A percentile compares a stretch with the other conserved stretches of the same genome.
Evolutionary conservation across 1,140 invertebrate genomes (phyloP).

Genomic region (Asobara japonica): DNA sequence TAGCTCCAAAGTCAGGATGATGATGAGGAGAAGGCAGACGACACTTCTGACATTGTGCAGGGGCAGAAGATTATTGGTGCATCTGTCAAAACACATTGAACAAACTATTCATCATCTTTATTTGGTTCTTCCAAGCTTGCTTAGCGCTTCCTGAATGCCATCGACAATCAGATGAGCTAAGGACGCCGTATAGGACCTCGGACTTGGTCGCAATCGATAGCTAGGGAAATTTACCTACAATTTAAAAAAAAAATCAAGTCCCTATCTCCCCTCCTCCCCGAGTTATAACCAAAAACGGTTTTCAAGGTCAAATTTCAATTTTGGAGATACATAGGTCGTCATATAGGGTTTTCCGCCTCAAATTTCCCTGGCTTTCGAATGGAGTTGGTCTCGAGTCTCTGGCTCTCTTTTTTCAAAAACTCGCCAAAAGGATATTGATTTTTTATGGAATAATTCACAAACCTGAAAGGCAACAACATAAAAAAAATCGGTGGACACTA

Average conservation of each 20-base stretch:
- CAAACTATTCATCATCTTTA: neutral
- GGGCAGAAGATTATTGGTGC: conserved; percentile 38
- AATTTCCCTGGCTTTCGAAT: too few relatives aligned
- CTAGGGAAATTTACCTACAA: too few relatives aligned
- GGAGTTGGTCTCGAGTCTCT: too few relatives aligned
- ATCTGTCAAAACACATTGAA: conserved; percentile 33
- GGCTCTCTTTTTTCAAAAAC: too few relatives aligned
- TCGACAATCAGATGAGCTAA: neutral
- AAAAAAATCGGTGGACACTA: neutral
- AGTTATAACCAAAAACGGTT: too few relatives aligned
- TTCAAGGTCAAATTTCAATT: too few relatives aligned
- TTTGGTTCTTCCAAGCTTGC: neutral
- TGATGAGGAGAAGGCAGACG: conserved; percentile 40
- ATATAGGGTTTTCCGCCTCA: too few relatives aligned
- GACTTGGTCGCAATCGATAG: too few relatives aligned
- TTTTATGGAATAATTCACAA: neutral
- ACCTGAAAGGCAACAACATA: neutral
- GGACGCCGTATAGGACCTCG: too few relatives aligned
- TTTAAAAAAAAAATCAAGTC: too few relatives aligned
- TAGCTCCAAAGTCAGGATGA: conserved; percentile 41
- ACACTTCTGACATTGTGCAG: conserved; percentile 43
- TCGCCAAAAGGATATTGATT: neutral
- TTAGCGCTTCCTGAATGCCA: neutral
- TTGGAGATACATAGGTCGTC: too few relatives aligned
- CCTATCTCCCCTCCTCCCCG: too few relatives aligned